Evolutionary conservation across 2,797 vertebrate species (phyloP), one percentile per base, ranked within the genome.

Genomic region (Amphiprion clarkii): DNA sequence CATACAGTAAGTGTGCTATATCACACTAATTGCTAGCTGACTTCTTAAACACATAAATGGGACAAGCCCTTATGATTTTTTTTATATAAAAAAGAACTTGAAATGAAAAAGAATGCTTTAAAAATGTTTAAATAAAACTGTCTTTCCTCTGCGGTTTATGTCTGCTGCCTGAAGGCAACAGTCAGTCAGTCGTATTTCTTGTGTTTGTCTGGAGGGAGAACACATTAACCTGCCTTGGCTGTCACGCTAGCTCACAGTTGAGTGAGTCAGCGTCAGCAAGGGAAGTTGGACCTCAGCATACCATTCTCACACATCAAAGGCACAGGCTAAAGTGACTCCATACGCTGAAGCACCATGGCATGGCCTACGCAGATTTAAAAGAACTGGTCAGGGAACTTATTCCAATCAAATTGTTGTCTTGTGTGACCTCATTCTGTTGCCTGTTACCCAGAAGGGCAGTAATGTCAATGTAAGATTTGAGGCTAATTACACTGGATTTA

Each of bases 191-290:
- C 10, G 83, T 89, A 5, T 89, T 92, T 81, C 83, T 23, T 42
- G 83, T 49, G 66, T 81, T 84, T 90, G 76, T 79, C 89, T 81
- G 64, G 13, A 78, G 78, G 83, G 81, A 49, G 48, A 87, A 77
- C 83, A 63, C 77, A 88, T 89, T 89, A 89, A 92, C 87, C 83
- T 90, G 90, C 88, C 85, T 84, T 1, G 0, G 89, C 85, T 93
- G 90, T 92, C 90, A 92, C 82, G 88, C 90, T 68, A 88, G 49
- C 85, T 87, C 67, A 27, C 36, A 57, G 65, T 69, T 19, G 42
- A 67, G 78, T 86, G 82, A 88, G 87, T 90, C 82, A 74, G 69
- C 55, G 19, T 80, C 69, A 54, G 76, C 49, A 4, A 76, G 52
- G 21, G 77, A 52, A 78, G 71, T 65, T 46, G 78, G 84, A 91